A percentile compares a stretch with the other conserved stretches of the same genome.
These are phyloP conservation scores for Geophilus truncorum DNA, from an alignment of 2,888 invertebrate species.

Conservation along the genomic window DNA sequence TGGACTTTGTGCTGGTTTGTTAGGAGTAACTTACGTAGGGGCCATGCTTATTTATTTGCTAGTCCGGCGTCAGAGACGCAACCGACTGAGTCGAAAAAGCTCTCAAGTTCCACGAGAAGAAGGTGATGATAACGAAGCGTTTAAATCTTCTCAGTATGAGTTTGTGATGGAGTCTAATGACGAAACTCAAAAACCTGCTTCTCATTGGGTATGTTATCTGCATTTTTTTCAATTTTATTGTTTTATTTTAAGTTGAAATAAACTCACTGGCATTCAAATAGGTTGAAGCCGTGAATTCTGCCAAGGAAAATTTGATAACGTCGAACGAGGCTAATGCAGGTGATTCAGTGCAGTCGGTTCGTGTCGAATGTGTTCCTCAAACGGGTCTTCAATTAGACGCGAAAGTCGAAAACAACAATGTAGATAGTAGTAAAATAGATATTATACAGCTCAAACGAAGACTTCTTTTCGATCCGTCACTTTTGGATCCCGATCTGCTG, in stretches of 20 bases:
- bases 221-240: not conserved
- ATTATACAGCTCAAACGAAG: not conserved
- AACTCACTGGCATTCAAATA: not conserved
- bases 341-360: not conserved
- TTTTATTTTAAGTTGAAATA: not conserved
- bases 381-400: conserved; percentile 4
- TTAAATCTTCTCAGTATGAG: not conserved
- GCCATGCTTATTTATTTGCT: conserved; percentile 78
- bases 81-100: not conserved
- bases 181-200: not conserved
- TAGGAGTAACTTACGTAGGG: conserved; percentile 80
- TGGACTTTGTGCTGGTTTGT: conserved; percentile 72
- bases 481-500: conserved; percentile 80
- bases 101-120: not conserved
- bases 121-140: not conserved
- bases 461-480: conserved; percentile 71
- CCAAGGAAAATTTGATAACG: not conserved
- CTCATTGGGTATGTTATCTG: not conserved
- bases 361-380: conserved; percentile 8
- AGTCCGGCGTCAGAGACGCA: conserved; percentile 58
- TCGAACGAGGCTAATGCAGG: not conserved
- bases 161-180: not conserved
- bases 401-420: not conserved
- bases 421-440: not conserved
- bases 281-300: not conserved